These are phyloP conservation scores for Dorcus hopei DNA, from an alignment of 2,888 invertebrate species.

Conservation along the genomic window DNA sequence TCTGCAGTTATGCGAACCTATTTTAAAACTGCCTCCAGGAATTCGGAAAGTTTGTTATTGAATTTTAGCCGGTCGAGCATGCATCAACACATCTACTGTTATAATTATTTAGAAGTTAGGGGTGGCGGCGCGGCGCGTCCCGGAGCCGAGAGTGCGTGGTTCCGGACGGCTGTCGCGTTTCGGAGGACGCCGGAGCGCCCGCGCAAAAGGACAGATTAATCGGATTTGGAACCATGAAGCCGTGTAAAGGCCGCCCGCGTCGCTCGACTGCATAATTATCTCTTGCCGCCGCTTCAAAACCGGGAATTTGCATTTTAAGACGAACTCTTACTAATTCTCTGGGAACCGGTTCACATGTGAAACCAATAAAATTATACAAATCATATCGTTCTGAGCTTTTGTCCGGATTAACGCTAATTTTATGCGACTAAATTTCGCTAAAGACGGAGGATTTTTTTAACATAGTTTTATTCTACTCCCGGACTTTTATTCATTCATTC, in stretches of 20 bases:
- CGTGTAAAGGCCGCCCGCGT: constrained; percentile 44
- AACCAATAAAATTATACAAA: constrained; percentile 2
- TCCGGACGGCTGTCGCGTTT: constrained; percentile 20
- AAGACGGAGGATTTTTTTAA: too few relatives aligned
- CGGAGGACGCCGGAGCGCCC: constrained; percentile 11
- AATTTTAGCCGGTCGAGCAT: constrained; percentile 22
- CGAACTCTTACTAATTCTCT: constrained; percentile 41
- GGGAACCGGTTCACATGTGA: constrained; percentile 33
- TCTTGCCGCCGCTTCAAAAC: constrained; percentile 37
- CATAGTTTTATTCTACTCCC: too few relatives aligned
- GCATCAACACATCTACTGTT: constrained; percentile 29
- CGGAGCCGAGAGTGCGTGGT: constrained; percentile 19
- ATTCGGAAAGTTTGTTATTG: constrained; percentile 25
- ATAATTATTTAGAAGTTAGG: constrained; percentile 30
- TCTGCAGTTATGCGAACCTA: constrained; percentile 5
- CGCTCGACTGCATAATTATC: constrained; percentile 47
- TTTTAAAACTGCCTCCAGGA: constrained; percentile 25
- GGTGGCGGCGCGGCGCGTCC: constrained; percentile 8
- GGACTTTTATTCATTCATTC: too few relatives aligned
- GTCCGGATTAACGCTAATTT: not conserved
- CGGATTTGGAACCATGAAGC: constrained; percentile 49
- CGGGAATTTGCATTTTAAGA: constrained; percentile 47
- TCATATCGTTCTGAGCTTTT: not conserved
- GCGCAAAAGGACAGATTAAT: constrained; percentile 44
- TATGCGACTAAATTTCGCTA: too few relatives aligned